These are phyloP conservation scores for Atherinosoma microstoma DNA, from an alignment of 2,797 vertebrate genomes.

Conservation along the genomic window DNA sequence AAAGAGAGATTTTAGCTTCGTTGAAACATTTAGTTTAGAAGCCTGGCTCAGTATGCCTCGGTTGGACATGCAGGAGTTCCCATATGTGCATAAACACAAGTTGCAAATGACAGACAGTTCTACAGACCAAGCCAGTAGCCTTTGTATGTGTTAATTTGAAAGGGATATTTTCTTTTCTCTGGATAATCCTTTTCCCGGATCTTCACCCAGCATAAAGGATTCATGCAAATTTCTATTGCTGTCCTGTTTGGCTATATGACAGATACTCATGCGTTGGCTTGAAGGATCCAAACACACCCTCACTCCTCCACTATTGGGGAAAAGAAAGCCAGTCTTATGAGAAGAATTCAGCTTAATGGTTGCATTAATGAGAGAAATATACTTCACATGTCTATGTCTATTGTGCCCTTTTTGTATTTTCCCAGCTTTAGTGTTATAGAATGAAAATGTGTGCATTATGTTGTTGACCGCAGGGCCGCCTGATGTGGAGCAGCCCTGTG, in stretches of 20 bases:
- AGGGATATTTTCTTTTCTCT: background rate
- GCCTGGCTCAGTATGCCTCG: background rate
- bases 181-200: constrained; percentile 3
- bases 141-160: background rate
- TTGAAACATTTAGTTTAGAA: constrained; percentile 1
- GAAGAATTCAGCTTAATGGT: background rate
- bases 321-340: background rate
- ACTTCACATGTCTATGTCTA: background rate
- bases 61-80: background rate
- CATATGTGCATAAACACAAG: constrained; percentile 6
- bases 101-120: background rate
- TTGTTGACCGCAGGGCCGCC: constrained; percentile 86
- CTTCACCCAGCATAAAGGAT: background rate
- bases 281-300: background rate
- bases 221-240: background rate
- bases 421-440: background rate
- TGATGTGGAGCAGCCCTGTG: constrained; percentile 95
- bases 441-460: constrained; percentile 1
- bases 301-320: background rate
- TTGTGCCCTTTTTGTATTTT: background rate
- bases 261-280: background rate
- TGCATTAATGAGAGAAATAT: background rate
- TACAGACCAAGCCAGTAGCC: background rate
- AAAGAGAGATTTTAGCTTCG: background rate
- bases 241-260: constrained; percentile 9